Conservation (phyloP, 37 sponge, comb jelly and placozoan species). For the Spongia lamella region DNA sequence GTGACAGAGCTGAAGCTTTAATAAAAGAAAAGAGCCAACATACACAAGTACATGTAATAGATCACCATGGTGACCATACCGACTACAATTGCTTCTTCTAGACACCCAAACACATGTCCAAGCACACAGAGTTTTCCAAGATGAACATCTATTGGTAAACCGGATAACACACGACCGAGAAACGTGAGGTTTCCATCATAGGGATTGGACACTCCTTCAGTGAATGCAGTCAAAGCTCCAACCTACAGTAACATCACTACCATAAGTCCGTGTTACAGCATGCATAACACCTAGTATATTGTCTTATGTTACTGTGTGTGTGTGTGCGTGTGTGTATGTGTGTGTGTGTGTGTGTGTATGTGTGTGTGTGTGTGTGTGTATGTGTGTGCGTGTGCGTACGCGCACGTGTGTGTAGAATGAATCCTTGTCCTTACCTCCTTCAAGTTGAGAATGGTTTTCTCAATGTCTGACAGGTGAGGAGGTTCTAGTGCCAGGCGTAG, state of each 20-base stretch:
- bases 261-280: not conserved
- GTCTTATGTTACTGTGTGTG: no score
- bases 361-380: no score
- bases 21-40: not conserved
- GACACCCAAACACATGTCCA: conserved; percentile 91
- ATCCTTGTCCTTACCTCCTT: conserved; percentile 93
- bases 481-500: conserved; percentile 84
- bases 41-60: no score
- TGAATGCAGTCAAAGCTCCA: conserved; percentile 65
- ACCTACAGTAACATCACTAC: conserved; percentile 33
- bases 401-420: no score
- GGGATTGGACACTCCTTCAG: conserved; percentile 50
- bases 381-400: no score
- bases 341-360: no score
- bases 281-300: no score
- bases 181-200: conserved; percentile 92
- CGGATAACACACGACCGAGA: conserved; percentile 73
- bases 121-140: conserved; percentile 82
- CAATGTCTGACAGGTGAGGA: conserved; percentile 73
- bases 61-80: conserved; percentile 19
- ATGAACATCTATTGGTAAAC: conserved; percentile 80
- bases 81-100: conserved; percentile 68
- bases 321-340: no score
- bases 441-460: conserved; percentile 78
- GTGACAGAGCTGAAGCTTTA: conserved; percentile 66